A percentile compares a stretch with the other conserved stretches of the same genome.
phyloP scores from a whole-genome alignment of 2,113 vertebrate species.

The Anser brachyrhynchus region DNA sequence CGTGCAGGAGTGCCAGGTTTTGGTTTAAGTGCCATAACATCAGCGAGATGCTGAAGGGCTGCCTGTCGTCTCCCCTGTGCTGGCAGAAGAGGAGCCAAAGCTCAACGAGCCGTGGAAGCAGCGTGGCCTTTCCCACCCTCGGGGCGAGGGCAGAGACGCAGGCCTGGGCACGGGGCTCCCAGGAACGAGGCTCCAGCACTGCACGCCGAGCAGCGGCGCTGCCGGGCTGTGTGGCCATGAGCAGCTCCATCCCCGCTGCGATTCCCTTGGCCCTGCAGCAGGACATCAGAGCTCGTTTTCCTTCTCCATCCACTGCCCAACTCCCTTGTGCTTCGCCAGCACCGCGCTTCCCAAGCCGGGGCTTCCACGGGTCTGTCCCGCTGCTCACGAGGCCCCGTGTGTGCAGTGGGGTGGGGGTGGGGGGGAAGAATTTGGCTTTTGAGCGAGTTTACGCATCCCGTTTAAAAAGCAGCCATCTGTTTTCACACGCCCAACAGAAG shows the following conservation, averaged over 20 bases:
- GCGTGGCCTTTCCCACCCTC: rapidly evolving
- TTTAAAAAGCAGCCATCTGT: conserved; percentile 47
- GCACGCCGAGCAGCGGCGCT: rapidly evolving
- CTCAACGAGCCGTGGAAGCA: neutral
- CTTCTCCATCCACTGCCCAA: neutral
- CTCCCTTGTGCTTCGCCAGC: neutral
- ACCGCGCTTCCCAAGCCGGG: neutral
- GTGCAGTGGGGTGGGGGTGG: neutral
- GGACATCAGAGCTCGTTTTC: neutral
- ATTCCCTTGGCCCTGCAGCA: neutral
- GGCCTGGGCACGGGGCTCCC: neutral
- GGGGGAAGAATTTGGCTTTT: conserved; percentile 42
- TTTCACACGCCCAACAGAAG: conserved; percentile 45
- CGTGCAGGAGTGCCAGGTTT: neutral
- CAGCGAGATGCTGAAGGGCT: neutral
- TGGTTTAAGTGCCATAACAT: neutral
- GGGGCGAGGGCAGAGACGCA: rapidly evolving
- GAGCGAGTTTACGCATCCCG: neutral
- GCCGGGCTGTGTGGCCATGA: neutral
- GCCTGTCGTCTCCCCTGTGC: neutral
- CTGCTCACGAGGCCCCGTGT: conserved; percentile 1
- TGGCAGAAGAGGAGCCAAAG: neutral
- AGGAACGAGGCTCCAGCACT: neutral
- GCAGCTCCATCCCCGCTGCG: neutral
- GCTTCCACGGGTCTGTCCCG: neutral